Conservation (phyloP, 2,113 vertebrate species). For the Felis chaus region DNA sequence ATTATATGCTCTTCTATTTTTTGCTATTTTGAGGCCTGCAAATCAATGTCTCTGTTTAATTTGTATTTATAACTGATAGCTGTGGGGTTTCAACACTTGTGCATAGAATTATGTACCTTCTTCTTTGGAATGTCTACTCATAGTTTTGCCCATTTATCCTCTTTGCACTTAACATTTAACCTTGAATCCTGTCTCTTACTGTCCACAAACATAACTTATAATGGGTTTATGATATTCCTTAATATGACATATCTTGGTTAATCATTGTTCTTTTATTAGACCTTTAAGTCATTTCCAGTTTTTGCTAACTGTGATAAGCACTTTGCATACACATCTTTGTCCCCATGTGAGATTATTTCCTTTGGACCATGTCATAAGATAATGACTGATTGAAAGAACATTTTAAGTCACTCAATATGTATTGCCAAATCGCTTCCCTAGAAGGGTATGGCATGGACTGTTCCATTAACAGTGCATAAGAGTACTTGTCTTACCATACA, state of each 20-base stretch:
- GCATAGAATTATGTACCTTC: background rate
- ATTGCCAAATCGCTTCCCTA: background rate
- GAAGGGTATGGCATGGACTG: background rate
- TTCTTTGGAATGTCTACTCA: background rate
- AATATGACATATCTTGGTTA: background rate
- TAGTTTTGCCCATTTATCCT: background rate
- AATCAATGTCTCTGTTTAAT: background rate
- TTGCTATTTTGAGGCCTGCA: background rate
- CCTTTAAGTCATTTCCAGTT: background rate
- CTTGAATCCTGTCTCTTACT: background rate
- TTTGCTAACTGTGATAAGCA: background rate
- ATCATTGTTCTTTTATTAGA: background rate
- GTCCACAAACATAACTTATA: background rate
- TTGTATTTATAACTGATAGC: background rate
- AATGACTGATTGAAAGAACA: constrained; percentile 21
- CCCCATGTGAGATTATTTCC: background rate
- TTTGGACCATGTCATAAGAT: background rate
- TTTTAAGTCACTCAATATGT: background rate
- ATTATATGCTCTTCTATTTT: background rate
- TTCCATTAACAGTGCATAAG: background rate
- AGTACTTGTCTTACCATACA: background rate
- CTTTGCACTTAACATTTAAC: background rate
- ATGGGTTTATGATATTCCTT: background rate
- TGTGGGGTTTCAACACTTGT: background rate
- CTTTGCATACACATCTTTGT: background rate